Evolutionary conservation across 2,113 vertebrate genomes (phyloP), one percentile per base, ranked within the genome.

Genomic region (Salminus brasiliensis): DNA sequence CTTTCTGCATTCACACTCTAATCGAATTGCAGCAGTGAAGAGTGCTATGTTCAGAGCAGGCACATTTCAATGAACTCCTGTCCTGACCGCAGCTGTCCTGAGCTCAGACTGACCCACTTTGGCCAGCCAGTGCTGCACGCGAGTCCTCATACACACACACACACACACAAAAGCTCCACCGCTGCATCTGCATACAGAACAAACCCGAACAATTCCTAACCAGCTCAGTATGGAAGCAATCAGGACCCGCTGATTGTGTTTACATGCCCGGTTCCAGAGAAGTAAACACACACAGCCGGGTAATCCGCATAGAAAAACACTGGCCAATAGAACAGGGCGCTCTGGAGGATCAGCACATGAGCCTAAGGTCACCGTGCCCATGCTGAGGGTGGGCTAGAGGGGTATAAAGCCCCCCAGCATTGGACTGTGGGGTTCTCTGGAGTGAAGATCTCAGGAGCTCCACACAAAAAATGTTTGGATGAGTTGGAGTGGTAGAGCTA

Each of bases 31-130:
- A 47, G 66, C 27, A 76, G 60, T 85, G 63, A 82, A 77, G 53
- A 39, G 72, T 41, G 18, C 10, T 59, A 25, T 67, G 72, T 77
- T 69, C 78, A 81, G 32, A 57, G 15, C 1, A 45, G 29, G 41
- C 29, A 45, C 29, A 27, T 41, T n/a, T 74, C 60, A 71, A 79
- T 60, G 2, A 74, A 74, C 73, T 6, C 16, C 47, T 21, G 47
- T n/a, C 21, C 79, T 29, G 62, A 72, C 0, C 82, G 80, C 68
- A 84, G 84, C 81, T 87, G 83, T 82, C 82, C 87, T 79, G 77
- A n/a, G 78, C 79, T 80, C 47, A 82, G 74, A 87, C 75, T 91
- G 88, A 91, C 89, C 88, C 86, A 91, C 47, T 82, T 77, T 76
- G 55, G 27, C 41, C 10, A 47, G 39, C 25, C 45, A 9, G 55